These are phyloP conservation scores for Vanessa tameamea DNA, from an alignment of 1,140 invertebrate genomes.

Conservation along the genomic window DNA sequence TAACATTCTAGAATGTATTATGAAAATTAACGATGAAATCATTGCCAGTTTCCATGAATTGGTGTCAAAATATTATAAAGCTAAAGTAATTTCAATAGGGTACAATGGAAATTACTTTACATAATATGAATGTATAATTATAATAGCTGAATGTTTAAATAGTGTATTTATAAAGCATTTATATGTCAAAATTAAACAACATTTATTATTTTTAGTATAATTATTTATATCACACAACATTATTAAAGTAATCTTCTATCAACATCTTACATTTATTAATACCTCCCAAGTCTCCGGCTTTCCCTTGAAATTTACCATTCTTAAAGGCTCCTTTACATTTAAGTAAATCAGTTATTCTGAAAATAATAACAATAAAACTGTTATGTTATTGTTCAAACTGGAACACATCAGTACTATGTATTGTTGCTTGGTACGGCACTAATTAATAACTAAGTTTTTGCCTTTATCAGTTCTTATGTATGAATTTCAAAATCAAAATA, in stretches of 20 bases:
- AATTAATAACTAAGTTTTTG: no score
- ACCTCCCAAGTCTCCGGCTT: constrained; percentile 61
- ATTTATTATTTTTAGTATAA: not conserved
- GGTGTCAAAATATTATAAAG: no score
- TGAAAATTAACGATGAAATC: no score
- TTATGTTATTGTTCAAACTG: not conserved
- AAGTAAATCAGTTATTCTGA: constrained; percentile 65
- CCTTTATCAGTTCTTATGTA: no score
- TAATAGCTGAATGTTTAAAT: not conserved
- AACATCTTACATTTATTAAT: constrained; percentile 68
- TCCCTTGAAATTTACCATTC: constrained; percentile 72
- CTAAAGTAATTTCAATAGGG: no score
- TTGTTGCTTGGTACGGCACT: no score
- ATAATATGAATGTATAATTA: no score
- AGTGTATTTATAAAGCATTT: constrained; percentile 22
- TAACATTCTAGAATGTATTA: no score
- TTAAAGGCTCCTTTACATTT: constrained; percentile 74
- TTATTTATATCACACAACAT: constrained; percentile 32
- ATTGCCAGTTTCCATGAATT: no score
- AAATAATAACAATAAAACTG: constrained; percentile 32
- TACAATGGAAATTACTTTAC: no score
- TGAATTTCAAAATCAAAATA: no score
- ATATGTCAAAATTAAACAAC: constrained; percentile 10
- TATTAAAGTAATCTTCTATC: constrained; percentile 70
- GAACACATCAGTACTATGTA: no score